Base-by-base conservation (phyloP, 2,113 vertebrate species). In the Cebidichthys violaceus region DNA sequence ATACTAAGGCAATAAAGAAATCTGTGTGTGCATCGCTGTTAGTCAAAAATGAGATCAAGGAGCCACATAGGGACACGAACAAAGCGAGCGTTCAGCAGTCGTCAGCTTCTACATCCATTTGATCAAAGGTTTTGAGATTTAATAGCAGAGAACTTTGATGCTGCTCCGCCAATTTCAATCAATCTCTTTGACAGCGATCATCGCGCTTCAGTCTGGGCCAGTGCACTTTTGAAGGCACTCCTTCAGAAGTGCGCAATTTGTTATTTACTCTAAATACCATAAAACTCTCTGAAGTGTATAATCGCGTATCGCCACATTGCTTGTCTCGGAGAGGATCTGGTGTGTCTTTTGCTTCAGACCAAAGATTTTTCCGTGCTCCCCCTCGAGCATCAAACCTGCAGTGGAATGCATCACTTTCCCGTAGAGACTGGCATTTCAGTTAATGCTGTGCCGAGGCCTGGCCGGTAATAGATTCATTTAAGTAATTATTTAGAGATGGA, bases 401-500 rank as follows among this genome's bases (percentile, higher is more conserved):
- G 24, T 57, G 41, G 82, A 79, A 88, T 76, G 75, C 83, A 86
- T 83, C 73, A 22, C 84, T 81, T 84, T 77, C 77, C 77, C 75
- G 67, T 20, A 50, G 83, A 77, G 69, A 77, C 70, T 81, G 87
- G 77, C 73, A 82, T 75, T 78, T 90, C 65, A 77, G 81, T 86
- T 89, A 88, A 82, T 85, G 72, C 87, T 84, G 52, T 29, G 70
- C 82, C 27, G 69, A 52, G 43, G 70, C 71, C 55, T 57, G 71
- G 64, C 71, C 27, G 31, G 72, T 86, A 88, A 88, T 91, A 83
- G 76, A 83, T 81, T 85, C 39, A 86, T 91, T 91, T 88, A 87
- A 84, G 89, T 87, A 88, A 92, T 93, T 91, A 90, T 91, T 91
- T 85, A 81, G 73, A 75, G 82, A 65, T 33, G 55, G 82, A 70